These are phyloP conservation scores for Caenorhabditis imperialis DNA, from an alignment of 2,888 invertebrate species.

Conservation along the genomic window DNA sequence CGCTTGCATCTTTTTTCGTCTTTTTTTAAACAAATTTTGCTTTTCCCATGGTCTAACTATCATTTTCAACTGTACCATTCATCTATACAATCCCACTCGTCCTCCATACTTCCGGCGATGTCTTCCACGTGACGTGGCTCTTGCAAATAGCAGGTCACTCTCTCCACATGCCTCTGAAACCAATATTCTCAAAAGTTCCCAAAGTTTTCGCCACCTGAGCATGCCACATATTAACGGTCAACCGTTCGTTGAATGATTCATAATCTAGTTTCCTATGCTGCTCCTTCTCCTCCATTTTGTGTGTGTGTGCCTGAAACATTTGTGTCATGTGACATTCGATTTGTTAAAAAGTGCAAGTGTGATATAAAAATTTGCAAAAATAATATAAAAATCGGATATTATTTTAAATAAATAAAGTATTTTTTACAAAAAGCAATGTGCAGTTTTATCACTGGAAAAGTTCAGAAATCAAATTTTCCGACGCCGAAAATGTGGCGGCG, in stretches of 20 bases:
- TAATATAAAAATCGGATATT: no score
- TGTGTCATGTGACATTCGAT: no score
- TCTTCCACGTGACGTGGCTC: conserved; percentile 73
- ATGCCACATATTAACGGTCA: conserved; percentile 44
- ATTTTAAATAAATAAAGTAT: conserved; percentile 19
- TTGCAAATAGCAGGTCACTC: conserved; percentile 66
- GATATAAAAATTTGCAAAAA: no score
- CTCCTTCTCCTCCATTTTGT: conserved; percentile 43
- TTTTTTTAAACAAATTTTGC: conserved; percentile 7
- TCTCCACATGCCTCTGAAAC: conserved; percentile 50
- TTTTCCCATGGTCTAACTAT: background rate
- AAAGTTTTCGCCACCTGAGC: conserved; percentile 35
- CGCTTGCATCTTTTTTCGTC: background rate
- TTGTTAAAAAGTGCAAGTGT: no score
- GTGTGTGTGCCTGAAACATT: conserved; percentile 27
- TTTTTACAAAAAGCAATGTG: conserved; percentile 11
- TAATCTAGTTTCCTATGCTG: conserved; percentile 17
- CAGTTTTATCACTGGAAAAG: conserved; percentile 30
- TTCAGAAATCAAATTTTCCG: conserved; percentile 22
- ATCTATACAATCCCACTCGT: conserved; percentile 50
- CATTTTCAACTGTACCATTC: conserved; percentile 13
- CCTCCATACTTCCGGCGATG: conserved; percentile 62
- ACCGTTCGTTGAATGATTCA: conserved; percentile 25
- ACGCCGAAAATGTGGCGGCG: conserved; percentile 2
- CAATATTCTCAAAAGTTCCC: no score